Conservation (phyloP, 2,888 invertebrate species). For the Coleophora flavipennella region DNA sequence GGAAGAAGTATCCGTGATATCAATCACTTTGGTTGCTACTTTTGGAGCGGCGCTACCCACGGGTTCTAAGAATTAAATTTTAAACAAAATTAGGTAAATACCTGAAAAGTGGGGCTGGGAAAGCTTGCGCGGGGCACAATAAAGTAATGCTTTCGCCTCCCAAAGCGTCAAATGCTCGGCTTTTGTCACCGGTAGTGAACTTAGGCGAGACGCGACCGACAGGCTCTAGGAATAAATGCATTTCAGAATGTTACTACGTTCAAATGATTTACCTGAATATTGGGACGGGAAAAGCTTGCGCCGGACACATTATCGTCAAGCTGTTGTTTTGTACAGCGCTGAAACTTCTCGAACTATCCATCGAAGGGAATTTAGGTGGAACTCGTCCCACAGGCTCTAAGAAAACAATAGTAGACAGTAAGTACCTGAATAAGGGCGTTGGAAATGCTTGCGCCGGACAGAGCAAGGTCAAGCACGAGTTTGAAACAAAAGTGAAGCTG, state of each 20-base stretch:
- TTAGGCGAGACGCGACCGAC: slow-evolving; percentile 79
- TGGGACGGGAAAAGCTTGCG: slow-evolving; percentile 83
- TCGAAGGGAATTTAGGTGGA: slow-evolving; percentile 73
- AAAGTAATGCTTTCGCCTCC: slow-evolving; percentile 66
- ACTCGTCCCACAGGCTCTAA: slow-evolving; percentile 77
- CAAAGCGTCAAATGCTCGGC: slow-evolving; percentile 74
- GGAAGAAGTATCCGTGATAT: slow-evolving; percentile 48
- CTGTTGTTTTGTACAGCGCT: slow-evolving; percentile 62
- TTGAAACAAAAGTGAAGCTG: slow-evolving; percentile 60
- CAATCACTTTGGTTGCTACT: slow-evolving; percentile 72
- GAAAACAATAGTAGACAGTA: slow-evolving; percentile 34
- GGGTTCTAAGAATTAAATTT: slow-evolving; percentile 70
- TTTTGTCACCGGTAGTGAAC: slow-evolving; percentile 75
- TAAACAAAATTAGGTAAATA: slow-evolving; percentile 37
- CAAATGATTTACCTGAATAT: slow-evolving; percentile 74
- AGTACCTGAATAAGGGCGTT: slow-evolving; percentile 80
- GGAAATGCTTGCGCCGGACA: slow-evolving; percentile 83
- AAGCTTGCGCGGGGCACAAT: slow-evolving; percentile 84
- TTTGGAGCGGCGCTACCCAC: slow-evolving; percentile 80
- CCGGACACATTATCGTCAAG: slow-evolving; percentile 80
- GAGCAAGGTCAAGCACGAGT: slow-evolving; percentile 73
- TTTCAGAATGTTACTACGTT: slow-evolving; percentile 1
- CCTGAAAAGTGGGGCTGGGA: slow-evolving; percentile 79
- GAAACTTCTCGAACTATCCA: slow-evolving; percentile 77
- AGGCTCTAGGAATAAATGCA: slow-evolving; percentile 68